phyloP scores from a whole-genome alignment of 2,888 invertebrate species.

The Helicoverpa assulta region DNA sequence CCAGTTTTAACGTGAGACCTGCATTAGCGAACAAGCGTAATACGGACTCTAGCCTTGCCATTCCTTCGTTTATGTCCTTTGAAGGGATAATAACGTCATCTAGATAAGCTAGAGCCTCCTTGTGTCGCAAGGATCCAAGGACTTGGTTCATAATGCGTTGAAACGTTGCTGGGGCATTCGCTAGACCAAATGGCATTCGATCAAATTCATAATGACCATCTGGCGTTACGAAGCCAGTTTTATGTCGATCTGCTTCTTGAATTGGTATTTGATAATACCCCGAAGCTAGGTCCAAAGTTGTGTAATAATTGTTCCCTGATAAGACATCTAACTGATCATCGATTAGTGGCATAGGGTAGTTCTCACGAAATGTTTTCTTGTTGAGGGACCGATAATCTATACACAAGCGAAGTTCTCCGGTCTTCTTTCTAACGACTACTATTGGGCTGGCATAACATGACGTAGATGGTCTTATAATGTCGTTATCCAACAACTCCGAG shows the following conservation, averaged over 20 bases:
- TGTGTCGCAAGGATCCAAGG: neutral
- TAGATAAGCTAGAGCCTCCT: neutral
- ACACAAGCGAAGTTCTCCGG: conserved; percentile 5
- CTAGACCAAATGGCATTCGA: conserved; percentile 6
- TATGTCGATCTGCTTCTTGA: neutral
- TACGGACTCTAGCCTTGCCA: neutral
- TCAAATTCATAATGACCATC: conserved; percentile 4
- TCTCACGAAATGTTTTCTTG: neutral
- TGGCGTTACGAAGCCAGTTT: conserved; percentile 4
- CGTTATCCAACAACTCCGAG: neutral
- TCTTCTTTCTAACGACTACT: neutral
- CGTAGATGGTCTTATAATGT: conserved; percentile 3
- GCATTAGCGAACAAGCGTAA: neutral
- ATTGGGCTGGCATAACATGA: conserved; percentile 4
- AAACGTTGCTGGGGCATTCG: conserved; percentile 1
- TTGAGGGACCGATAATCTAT: conserved; percentile 8
- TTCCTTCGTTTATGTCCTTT: neutral
- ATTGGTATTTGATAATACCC: neutral
- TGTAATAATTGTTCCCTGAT: neutral
- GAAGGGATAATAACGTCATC: conserved; percentile 5
- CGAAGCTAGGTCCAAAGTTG: neutral
- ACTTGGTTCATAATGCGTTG: conserved; percentile 3
- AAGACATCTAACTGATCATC: conserved; percentile 1
- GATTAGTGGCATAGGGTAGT: neutral
- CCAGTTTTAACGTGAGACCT: neutral